Percentiles rank a stretch among this genome's conserved stretches.
phyloP scores from a whole-genome alignment of 1,140 invertebrate genomes.

The Calliphora vicina region DNA sequence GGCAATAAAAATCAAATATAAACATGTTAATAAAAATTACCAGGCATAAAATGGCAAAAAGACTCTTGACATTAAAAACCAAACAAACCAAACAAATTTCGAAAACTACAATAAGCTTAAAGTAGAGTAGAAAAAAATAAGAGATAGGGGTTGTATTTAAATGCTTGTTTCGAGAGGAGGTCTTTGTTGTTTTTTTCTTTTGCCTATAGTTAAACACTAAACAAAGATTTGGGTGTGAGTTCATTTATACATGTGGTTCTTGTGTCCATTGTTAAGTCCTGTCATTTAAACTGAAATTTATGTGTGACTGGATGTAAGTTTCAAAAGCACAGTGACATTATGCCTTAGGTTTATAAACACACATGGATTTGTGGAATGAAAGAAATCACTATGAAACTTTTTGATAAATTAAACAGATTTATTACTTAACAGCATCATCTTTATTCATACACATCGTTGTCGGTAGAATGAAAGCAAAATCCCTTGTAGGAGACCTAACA shows the following conservation, averaged over 20 bases:
- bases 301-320: not conserved
- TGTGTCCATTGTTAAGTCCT: too few species aligned
- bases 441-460: not conserved
- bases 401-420: slow-evolving; percentile 62
- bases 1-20: not conserved
- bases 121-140: not conserved
- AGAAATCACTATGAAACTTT: slow-evolving; percentile 51
- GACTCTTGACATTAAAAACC: not conserved
- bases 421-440: slow-evolving; percentile 44
- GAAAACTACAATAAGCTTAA: not conserved
- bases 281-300: too few species aligned
- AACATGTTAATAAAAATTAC: slow-evolving; percentile 11
- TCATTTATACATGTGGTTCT: too few species aligned
- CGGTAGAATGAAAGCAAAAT: not conserved
- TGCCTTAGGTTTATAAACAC: not conserved
- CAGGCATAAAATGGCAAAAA: not conserved
- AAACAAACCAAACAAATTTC: not conserved
- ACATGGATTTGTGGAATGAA: not conserved
- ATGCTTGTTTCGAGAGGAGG: too few species aligned
- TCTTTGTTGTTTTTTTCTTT: too few species aligned
- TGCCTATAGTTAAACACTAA: too few species aligned
- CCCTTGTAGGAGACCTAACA: not conserved
- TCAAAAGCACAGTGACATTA: slow-evolving; percentile 14
- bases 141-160: too few species aligned
- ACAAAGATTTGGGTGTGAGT: too few species aligned